phyloP scores from a whole-genome alignment of 2,888 invertebrate species.

The Ectropis crepuscularia region DNA sequence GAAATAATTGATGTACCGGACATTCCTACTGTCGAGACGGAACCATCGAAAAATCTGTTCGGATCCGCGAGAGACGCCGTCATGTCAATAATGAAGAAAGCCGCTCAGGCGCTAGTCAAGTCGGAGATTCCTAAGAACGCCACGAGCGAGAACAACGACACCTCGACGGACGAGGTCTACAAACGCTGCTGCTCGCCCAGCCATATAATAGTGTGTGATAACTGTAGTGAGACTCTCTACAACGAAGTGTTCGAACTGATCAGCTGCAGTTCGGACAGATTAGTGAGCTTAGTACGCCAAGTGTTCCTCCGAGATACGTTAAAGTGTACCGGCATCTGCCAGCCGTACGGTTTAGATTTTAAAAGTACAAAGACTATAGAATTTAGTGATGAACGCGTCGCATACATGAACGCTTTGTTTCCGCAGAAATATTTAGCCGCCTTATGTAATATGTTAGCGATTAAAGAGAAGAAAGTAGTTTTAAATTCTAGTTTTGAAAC shows the following conservation, averaged over 20 bases:
- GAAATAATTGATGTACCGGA: slow-evolving; percentile 86
- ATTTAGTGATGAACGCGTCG: slow-evolving; percentile 77
- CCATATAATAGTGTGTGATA: slow-evolving; percentile 89
- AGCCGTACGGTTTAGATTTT: slow-evolving; percentile 86
- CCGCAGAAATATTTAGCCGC: slow-evolving; percentile 89
- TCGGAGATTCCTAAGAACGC: slow-evolving; percentile 87
- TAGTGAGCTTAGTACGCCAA: slow-evolving; percentile 86
- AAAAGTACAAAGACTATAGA: slow-evolving; percentile 83
- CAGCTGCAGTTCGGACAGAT: slow-evolving; percentile 87
- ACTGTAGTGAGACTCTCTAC: slow-evolving; percentile 89
- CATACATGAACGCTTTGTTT: slow-evolving; percentile 87
- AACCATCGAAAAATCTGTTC: slow-evolving; percentile 89
- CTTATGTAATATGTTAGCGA: slow-evolving; percentile 90
- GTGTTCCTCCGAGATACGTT: slow-evolving; percentile 86
- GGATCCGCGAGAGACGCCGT: slow-evolving; percentile 96
- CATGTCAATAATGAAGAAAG: slow-evolving; percentile 96
- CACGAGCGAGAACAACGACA: slow-evolving; percentile 77
- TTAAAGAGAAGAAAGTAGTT: slow-evolving; percentile 87
- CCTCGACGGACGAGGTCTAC: slow-evolving; percentile 70
- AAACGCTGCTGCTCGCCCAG: slow-evolving; percentile 89
- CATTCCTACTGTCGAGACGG: slow-evolving; percentile 73
- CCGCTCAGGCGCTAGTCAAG: slow-evolving; percentile 93
- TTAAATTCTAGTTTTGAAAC: slow-evolving; percentile 86
- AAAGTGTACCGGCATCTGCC: slow-evolving; percentile 85
- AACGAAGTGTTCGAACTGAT: slow-evolving; percentile 89